Evolutionary conservation across 2,797 vertebrate species (phyloP).

Genomic region (Pygocentrus nattereri): DNA sequence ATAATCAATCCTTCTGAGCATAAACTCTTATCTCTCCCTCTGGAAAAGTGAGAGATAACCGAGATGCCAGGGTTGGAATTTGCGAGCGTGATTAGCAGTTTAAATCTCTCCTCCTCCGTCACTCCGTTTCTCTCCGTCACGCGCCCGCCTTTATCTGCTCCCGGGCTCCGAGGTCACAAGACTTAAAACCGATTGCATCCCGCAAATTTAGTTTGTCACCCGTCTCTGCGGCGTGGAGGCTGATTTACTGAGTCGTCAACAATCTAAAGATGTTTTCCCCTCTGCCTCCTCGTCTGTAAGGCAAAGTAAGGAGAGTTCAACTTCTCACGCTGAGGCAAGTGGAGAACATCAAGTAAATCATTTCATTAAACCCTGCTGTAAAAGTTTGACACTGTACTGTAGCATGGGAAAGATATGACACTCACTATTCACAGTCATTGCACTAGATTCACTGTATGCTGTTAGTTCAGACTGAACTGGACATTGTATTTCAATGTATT

Average conservation of each 20-base stretch:
- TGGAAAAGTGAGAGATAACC: constrained; percentile 69
- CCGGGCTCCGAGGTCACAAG: constrained; percentile 57
- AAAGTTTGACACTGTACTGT: constrained; percentile 4
- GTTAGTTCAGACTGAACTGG: neutral
- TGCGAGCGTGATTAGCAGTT: constrained; percentile 65
- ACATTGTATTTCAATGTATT: neutral
- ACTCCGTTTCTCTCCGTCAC: constrained; percentile 53
- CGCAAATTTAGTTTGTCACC: constrained; percentile 45
- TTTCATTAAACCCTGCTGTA: neutral
- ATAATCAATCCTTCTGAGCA: constrained; percentile 76
- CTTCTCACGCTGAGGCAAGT: neutral
- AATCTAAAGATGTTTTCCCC: constrained; percentile 28
- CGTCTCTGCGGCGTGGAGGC: constrained; percentile 38
- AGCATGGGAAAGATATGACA: neutral
- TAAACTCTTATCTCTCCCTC: constrained; percentile 74
- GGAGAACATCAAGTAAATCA: constrained; percentile 13
- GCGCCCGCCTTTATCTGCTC: constrained; percentile 57
- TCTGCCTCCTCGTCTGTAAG: constrained; percentile 16
- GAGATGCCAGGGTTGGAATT: constrained; percentile 74
- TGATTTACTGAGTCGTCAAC: constrained; percentile 39
- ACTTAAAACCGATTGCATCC: constrained; percentile 67
- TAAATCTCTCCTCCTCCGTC: constrained; percentile 67
- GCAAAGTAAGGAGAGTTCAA: neutral
- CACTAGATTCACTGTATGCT: neutral
- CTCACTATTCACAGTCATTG: neutral